Conservation (phyloP, 1,140 invertebrate species). For the Geopemphigus sp. region DNA sequence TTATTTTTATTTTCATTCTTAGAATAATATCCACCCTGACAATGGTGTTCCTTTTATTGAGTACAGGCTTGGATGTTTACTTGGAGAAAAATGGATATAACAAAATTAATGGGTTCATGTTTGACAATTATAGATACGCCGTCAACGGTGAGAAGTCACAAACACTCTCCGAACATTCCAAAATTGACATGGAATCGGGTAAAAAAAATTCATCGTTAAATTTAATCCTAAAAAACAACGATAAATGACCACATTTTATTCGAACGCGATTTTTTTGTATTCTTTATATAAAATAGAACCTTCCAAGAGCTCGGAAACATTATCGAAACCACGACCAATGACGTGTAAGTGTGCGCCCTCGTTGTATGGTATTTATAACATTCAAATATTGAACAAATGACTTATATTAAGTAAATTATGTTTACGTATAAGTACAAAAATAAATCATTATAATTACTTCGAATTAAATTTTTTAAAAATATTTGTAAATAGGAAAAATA, state of each 20-base stretch:
- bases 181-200: conserved; percentile 39
- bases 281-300: background rate
- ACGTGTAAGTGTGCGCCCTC: conserved; percentile 23
- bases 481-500: too few species aligned
- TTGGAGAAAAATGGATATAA: conserved; percentile 53
- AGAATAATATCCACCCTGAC: conserved; percentile 64
- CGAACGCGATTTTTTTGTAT: background rate
- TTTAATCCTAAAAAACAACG: too few species aligned
- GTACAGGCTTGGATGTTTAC: conserved; percentile 58
- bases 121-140: conserved; percentile 50
- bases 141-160: conserved; percentile 36
- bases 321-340: background rate
- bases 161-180: conserved; percentile 32
- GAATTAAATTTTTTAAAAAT: too few species aligned
- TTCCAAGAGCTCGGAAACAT: background rate
- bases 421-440: too few species aligned
- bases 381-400: too few species aligned
- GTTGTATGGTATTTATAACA: background rate
- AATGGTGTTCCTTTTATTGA: conserved; percentile 61
- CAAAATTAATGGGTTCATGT: conserved; percentile 37
- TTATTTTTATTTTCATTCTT: conserved; percentile 21
- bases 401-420: too few species aligned
- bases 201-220: background rate
- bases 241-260: background rate
- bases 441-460: too few species aligned